Conservation (phyloP, 2,888 invertebrate species). For the Azorinus chamasolen region DNA sequence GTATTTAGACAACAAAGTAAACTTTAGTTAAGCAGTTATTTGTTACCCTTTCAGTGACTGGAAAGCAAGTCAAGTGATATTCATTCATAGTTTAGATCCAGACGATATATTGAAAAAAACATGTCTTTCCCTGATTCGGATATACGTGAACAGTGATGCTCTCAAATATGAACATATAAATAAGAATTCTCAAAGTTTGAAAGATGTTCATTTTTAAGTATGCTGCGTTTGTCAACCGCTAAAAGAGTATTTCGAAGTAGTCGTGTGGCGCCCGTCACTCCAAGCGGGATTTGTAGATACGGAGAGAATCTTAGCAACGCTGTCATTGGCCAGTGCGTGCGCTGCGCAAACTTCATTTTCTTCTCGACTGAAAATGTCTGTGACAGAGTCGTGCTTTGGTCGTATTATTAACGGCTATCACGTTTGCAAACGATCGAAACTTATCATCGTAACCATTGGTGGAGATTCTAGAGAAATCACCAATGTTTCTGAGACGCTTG, state of each 20-base stretch:
- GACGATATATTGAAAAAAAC: too few relatives aligned
- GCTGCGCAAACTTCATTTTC: too few relatives aligned
- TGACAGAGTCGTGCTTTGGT: too few relatives aligned
- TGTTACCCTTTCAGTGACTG: conserved; percentile 28
- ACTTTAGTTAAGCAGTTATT: conserved; percentile 56
- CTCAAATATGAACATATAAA: too few relatives aligned
- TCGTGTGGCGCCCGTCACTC: conserved; percentile 66
- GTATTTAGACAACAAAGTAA: conserved; percentile 61
- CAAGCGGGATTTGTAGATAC: conserved; percentile 27
- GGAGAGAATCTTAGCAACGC: conserved; percentile 53
- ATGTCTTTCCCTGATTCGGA: too few relatives aligned
- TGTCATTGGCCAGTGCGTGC: conserved; percentile 46
- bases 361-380: too few relatives aligned
- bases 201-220: too few relatives aligned
- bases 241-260: conserved; percentile 5
- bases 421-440: conserved; percentile 25
- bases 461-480: conserved; percentile 24
- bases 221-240: too few relatives aligned
- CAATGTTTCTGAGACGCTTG: conserved; percentile 28
- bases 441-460: background rate
- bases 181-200: too few relatives aligned
- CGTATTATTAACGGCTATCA: conserved; percentile 10
- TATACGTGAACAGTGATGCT: too few relatives aligned
- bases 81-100: too few relatives aligned
- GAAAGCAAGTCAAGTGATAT: too few relatives aligned